Evolutionary conservation across 1,140 invertebrate species (phyloP).

Genomic region (Cotesia vestalis): DNA sequence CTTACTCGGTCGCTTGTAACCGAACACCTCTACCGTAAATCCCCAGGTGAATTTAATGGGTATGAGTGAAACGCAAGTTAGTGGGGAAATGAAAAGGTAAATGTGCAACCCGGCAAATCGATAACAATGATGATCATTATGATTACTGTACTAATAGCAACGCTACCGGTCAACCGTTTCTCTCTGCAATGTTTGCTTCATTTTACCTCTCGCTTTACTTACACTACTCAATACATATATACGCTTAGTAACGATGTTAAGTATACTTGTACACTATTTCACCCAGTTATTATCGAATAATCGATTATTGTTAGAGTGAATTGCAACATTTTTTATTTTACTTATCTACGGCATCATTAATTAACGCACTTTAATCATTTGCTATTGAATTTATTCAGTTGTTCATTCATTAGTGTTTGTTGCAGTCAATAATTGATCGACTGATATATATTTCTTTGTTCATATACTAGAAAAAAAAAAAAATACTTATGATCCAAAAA

Average conservation of each 20-base stretch:
- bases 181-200: conserved; percentile 29
- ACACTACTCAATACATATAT: background rate
- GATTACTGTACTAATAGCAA: conserved; percentile 41
- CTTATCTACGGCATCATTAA: conserved; percentile 14
- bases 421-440: too few relatives aligned
- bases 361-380: background rate
- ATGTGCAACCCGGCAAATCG: conserved; percentile 38
- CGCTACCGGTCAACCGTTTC: conserved; percentile 29
- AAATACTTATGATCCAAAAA: too few relatives aligned
- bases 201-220: conserved; percentile 14
- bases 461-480: too few relatives aligned
- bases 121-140: conserved; percentile 42
- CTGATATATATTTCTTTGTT: too few relatives aligned
- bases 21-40: conserved; percentile 1
- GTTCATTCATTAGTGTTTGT: too few relatives aligned
- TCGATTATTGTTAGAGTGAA: conserved; percentile 22
- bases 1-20: background rate
- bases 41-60: conserved; percentile 11
- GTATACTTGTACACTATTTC: background rate
- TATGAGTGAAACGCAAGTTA: background rate
- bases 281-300: conserved; percentile 25
- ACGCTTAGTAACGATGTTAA: too few relatives aligned
- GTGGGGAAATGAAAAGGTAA: conserved; percentile 23
- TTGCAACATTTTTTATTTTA: conserved; percentile 15
- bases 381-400: background rate